These are phyloP conservation scores for Idaea aversata DNA, from an alignment of 2,888 invertebrate genomes.

Conservation along the genomic window DNA sequence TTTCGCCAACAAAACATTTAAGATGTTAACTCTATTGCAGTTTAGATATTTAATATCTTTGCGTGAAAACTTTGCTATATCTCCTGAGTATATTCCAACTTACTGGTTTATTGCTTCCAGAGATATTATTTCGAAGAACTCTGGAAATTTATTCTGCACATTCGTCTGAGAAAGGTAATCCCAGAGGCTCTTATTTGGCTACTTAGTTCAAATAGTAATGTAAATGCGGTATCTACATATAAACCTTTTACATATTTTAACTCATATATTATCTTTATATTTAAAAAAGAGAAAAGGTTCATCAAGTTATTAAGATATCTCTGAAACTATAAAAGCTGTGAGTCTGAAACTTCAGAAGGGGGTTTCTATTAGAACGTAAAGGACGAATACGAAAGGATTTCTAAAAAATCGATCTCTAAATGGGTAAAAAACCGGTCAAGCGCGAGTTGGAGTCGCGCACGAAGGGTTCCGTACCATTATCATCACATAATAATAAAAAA, in stretches of 20 bases:
- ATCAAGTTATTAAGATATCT: too few species aligned
- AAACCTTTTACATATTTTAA: slow-evolving; percentile 44
- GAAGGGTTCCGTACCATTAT: too few species aligned
- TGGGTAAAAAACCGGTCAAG: too few species aligned
- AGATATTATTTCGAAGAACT: slow-evolving; percentile 78
- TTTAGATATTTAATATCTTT: not conserved
- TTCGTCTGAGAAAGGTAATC: slow-evolving; percentile 66
- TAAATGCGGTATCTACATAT: slow-evolving; percentile 11
- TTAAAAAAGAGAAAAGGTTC: too few species aligned
- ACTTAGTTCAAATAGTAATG: slow-evolving; percentile 63
- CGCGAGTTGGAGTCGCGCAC: too few species aligned
- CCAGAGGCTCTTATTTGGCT: slow-evolving; percentile 67
- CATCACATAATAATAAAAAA: too few species aligned
- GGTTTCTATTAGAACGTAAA: too few species aligned
- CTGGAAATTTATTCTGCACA: slow-evolving; percentile 67
- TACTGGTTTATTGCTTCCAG: slow-evolving; percentile 73
- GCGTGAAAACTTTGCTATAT: slow-evolving; percentile 68
- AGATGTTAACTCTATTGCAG: not conserved
- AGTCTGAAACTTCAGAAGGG: too few species aligned
- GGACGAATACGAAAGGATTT: too few species aligned
- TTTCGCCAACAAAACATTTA: not conserved
- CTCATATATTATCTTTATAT: not conserved
- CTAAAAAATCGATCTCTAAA: too few species aligned
- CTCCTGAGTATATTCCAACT: slow-evolving; percentile 70
- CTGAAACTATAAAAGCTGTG: too few species aligned